phyloP scores from a whole-genome alignment of 2,113 vertebrate genomes.

The Lycaon pictus region DNA sequence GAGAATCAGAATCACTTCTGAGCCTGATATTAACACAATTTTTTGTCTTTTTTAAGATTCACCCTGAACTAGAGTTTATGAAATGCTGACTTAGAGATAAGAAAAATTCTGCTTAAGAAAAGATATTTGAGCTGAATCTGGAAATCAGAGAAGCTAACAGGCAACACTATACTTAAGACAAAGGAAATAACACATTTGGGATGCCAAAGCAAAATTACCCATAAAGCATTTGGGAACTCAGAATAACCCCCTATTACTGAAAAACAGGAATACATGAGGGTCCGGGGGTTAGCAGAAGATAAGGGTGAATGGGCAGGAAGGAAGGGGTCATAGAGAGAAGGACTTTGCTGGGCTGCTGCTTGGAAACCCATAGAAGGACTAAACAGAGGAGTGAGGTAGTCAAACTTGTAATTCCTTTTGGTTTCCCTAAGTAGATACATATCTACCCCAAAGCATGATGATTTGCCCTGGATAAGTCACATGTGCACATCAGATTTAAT shows the following conservation, averaged over 20 bases:
- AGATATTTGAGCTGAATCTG: background rate
- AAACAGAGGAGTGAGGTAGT: background rate
- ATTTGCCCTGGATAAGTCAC: background rate
- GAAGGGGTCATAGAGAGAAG: background rate
- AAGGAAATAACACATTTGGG: background rate
- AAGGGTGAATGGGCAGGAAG: background rate
- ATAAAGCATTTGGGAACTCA: background rate
- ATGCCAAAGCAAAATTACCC: background rate
- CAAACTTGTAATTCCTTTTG: background rate
- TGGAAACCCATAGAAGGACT: background rate
- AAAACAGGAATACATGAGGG: background rate
- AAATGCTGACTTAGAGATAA: background rate
- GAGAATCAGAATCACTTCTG: constrained; percentile 16
- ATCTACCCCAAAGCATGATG: background rate
- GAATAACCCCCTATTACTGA: background rate
- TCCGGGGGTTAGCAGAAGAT: background rate
- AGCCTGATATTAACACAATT: background rate
- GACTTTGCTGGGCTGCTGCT: background rate
- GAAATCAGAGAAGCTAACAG: constrained; percentile 24
- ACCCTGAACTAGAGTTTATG: constrained; percentile 38
- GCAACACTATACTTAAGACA: background rate
- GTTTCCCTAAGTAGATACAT: background rate
- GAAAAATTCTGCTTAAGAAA: background rate
- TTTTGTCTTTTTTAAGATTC: background rate
- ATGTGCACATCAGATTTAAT: background rate